Evolutionary conservation across 2,113 vertebrate genomes (phyloP), one percentile per base, ranked within the genome.

Genomic region (Bos javanicus): DNA sequence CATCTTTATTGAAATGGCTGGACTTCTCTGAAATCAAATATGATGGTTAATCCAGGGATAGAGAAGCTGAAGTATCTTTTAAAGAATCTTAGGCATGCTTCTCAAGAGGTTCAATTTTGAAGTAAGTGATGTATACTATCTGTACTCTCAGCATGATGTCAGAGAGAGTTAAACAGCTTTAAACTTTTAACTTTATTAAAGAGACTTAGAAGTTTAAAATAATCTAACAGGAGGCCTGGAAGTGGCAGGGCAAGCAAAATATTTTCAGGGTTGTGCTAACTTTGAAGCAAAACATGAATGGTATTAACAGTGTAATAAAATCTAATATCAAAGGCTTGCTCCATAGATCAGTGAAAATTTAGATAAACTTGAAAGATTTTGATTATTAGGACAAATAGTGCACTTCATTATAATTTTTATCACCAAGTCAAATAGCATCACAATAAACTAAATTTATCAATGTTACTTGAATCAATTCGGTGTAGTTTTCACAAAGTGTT

Each of bases 131-230:
- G 13, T 90, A 87, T 97, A 96, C 56, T 92, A 97, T 84, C 84
- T 97, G 87, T 97, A 90, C 93, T 96, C 94, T 96, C 98, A 97
- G 97, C 97, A 95, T 96, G 97, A 98, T 71, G 91, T 97, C 95
- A 90, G 95, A 97, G 91, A 95, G 36, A 62, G 96, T 95, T 90
- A 95, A 86, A 94, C 74, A 94, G 93, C 96, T 98, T 98, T 98
- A 95, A 97, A 96, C 95, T 96, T 97, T 96, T 96, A 83, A 97
- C 97, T 98, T 98, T 98, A 84, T 96, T 95, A 93, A 97, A 96
- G 74, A 90, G 93, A 74, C 80, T 98, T 97, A 96, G 97, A 97
- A 97, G 94, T 97, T 93, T 97, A 97, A 98, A 97, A 98, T 82
- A 96, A 54, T 96, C 59, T 93, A 97, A 97, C 84, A 96, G 95